A percentile compares a stretch with the other conserved stretches of the same genome.
phyloP scores from a whole-genome alignment of 1,140 invertebrate genomes.

The Batillaria attramentaria region DNA sequence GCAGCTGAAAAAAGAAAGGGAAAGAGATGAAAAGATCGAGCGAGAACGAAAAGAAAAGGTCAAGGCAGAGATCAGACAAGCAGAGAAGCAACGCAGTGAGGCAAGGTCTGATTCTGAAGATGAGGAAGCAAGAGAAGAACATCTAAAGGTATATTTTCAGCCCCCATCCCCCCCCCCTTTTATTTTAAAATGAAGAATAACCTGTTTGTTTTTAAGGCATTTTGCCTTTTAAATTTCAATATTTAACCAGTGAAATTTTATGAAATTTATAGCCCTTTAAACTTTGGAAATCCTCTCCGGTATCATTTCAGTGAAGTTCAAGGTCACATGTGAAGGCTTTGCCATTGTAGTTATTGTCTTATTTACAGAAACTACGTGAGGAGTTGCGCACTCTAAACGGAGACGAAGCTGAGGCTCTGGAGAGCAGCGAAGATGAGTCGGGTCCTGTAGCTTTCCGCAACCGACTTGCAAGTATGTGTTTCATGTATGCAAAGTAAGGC shows the following conservation, averaged over 20 bases:
- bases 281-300: too few relatives aligned
- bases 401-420: conserved; percentile 59
- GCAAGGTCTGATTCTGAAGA: conserved; percentile 36
- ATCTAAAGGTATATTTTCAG: conserved; percentile 48
- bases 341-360: too few relatives aligned
- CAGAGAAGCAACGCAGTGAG: conserved; percentile 25
- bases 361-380: conserved; percentile 57
- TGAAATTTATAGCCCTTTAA: too few relatives aligned
- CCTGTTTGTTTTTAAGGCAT: too few relatives aligned
- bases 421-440: conserved; percentile 60
- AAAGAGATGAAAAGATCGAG: conserved; percentile 74
- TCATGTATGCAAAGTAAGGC: background rate
- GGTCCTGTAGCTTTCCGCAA: conserved; percentile 55
- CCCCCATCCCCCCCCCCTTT: too few relatives aligned
- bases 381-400: conserved; percentile 65
- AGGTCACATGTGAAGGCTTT: too few relatives aligned
- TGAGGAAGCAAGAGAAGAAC: conserved; percentile 62
- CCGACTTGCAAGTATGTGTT: conserved; percentile 58
- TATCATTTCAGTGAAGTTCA: too few relatives aligned
- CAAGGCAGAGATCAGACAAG: background rate
- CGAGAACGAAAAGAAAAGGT: conserved; percentile 22
- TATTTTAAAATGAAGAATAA: too few relatives aligned
- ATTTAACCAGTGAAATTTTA: too few relatives aligned
- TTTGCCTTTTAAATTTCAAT: too few relatives aligned
- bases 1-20: conserved; percentile 85